Percentiles rank a stretch among this genome's conserved stretches.
Conservation (phyloP, 2,797 vertebrate genomes). For the Molossus alvarezi region DNA sequence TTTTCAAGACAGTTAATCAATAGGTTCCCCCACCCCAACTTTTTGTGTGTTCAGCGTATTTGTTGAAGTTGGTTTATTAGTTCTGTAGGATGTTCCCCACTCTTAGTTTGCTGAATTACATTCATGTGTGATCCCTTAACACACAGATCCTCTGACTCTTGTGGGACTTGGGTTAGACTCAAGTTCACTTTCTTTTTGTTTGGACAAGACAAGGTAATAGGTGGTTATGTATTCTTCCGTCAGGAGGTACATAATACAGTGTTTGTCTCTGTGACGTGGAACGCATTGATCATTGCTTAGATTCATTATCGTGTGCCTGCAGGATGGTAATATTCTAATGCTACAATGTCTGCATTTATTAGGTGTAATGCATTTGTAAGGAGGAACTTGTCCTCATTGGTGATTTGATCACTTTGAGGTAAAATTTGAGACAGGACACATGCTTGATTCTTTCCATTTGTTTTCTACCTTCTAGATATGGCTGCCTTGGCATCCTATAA, state of each 20-base stretch:
- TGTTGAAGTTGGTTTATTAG: background rate
- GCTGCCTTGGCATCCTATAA: background rate
- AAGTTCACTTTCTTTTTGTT: background rate
- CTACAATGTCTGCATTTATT: background rate
- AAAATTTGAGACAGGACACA: background rate
- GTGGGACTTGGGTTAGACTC: background rate
- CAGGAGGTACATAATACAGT: background rate
- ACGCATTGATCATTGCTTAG: background rate
- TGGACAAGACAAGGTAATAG: background rate
- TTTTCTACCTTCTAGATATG: background rate
- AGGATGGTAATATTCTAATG: background rate
- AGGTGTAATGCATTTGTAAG: background rate
- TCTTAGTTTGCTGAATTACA: constrained; percentile 14
- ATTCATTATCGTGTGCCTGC: background rate
- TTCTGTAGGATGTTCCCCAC: background rate
- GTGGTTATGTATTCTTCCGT: background rate
- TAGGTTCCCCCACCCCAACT: background rate
- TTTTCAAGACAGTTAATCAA: background rate
- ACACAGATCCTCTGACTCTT: background rate
- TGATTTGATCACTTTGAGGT: background rate
- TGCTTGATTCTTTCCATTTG: background rate
- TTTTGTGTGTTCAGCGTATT: background rate
- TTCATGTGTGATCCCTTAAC: background rate
- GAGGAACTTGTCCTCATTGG: background rate
- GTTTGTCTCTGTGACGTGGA: background rate